Evolutionary conservation across 1,140 invertebrate species (phyloP).

Genomic region (Palaemon carinicauda): DNA sequence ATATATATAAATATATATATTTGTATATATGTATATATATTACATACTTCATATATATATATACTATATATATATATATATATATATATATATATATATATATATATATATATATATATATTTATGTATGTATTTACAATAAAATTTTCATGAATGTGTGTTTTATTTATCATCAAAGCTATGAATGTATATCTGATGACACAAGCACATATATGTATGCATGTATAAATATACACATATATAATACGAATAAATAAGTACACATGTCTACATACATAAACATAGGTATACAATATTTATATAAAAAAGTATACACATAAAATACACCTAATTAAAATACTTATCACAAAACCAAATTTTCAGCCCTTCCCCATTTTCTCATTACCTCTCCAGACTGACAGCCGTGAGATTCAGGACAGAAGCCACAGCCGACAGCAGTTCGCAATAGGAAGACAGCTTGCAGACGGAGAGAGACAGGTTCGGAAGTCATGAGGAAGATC

Average conservation of each 20-base stretch:
- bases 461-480: constrained; percentile 64
- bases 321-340: neutral
- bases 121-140: neutral
- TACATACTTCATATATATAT: neutral
- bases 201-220: neutral
- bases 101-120: neutral
- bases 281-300: neutral
- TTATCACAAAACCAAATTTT: neutral
- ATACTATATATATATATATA: neutral
- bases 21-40: constrained; percentile 1
- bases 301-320: neutral
- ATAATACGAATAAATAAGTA: neutral
- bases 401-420: constrained; percentile 66
- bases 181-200: too few relatives aligned
- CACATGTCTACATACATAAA: neutral
- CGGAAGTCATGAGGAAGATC: constrained; percentile 64
- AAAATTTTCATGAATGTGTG: too few relatives aligned
- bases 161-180: too few relatives aligned
- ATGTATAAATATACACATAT: neutral
- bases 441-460: constrained; percentile 64
- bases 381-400: constrained; percentile 66
- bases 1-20: neutral
- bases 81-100: neutral
- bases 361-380: neutral
- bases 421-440: constrained; percentile 64